phyloP scores from a whole-genome alignment of 1,140 invertebrate species.

The Psilanteris sp. region DNA sequence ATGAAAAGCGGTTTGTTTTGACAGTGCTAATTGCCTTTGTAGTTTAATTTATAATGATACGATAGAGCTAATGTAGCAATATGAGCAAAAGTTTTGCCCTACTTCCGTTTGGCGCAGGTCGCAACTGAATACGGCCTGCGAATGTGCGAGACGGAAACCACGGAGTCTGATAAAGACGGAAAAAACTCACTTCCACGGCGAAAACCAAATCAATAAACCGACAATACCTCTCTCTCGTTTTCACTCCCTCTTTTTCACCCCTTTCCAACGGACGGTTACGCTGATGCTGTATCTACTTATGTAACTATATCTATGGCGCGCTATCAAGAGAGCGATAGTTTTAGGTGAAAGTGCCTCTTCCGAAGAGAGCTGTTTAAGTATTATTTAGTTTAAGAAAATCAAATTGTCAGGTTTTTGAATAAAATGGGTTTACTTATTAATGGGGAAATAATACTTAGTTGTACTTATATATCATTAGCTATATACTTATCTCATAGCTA shows the following conservation, averaged over 20 bases:
- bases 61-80: constrained; percentile 45
- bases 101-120: constrained; percentile 63
- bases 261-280: constrained; percentile 47
- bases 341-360: constrained; percentile 27
- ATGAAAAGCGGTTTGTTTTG: constrained; percentile 6
- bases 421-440: too few species aligned
- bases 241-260: constrained; percentile 35
- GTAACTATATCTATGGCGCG: constrained; percentile 52
- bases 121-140: constrained; percentile 35
- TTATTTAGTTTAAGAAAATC: constrained; percentile 12
- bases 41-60: constrained; percentile 38
- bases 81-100: constrained; percentile 66
- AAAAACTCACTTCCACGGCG: constrained; percentile 71
- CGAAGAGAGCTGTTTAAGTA: constrained; percentile 54
- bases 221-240: constrained; percentile 66
- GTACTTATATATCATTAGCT: too few species aligned
- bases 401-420: not conserved
- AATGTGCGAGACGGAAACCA: constrained; percentile 66
- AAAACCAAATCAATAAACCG: constrained; percentile 76
- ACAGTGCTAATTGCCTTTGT: constrained; percentile 29
- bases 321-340: constrained; percentile 27
- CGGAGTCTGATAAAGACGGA: constrained; percentile 68
- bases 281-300: constrained; percentile 66
- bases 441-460: too few species aligned
- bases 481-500: too few species aligned